Conservation (phyloP, 2,888 invertebrate species). For the Lumbricus terrestris region DNA sequence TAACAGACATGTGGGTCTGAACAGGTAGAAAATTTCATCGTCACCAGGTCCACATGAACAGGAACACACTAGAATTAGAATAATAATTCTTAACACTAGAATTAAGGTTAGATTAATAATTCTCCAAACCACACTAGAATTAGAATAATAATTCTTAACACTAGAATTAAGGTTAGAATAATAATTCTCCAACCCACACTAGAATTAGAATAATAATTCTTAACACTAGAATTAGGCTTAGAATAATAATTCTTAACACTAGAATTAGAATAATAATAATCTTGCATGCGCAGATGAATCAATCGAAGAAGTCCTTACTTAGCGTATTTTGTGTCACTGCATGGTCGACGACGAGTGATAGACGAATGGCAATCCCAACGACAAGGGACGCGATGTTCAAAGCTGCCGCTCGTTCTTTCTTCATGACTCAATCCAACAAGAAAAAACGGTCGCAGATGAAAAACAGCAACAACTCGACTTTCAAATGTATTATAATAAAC, state of each 20-base stretch:
- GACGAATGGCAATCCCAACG: neutral
- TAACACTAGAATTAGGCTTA: no score
- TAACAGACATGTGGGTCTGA: neutral
- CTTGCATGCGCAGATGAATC: neutral
- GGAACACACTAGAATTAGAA: no score
- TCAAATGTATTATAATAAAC: neutral
- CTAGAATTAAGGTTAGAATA: no score
- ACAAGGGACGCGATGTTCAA: neutral
- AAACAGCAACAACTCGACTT: no score
- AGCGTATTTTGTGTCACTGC: neutral
- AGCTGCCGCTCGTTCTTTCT: neutral
- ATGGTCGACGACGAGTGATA: neutral
- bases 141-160: no score
- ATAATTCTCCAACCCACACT: no score
- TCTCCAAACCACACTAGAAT: no score
- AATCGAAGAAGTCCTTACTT: neutral
- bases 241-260: no score
- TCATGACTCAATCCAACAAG: no score
- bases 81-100: no score
- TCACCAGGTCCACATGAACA: neutral
- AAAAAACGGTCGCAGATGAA: neutral
- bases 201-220: no score
- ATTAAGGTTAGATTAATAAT: no score
- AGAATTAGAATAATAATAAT: neutral
- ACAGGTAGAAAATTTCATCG: neutral